Evolutionary conservation across 2,113 vertebrate species (phyloP), one percentile per base, ranked within the genome.

Genomic region (Sylvietta virens): DNA sequence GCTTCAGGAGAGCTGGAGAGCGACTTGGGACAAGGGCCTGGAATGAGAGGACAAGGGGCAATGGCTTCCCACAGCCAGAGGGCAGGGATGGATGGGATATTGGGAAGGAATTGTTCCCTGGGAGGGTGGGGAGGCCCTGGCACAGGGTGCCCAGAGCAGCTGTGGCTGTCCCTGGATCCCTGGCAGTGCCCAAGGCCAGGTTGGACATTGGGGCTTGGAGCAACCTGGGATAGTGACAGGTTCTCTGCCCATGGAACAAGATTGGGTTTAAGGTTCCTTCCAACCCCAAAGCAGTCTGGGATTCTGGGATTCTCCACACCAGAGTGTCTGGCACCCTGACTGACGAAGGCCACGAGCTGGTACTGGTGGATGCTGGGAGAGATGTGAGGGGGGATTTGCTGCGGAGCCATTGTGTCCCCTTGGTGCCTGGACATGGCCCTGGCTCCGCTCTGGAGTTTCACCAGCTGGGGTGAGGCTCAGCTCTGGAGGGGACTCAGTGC

Each of bases 391-490:
- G 39, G 3, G 28, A 21, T 37, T 40, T 50, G 23, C 27, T 58
- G 64, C 53, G 47, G 74, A 51, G 45, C 66, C 16, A 1, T 4
- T 1, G 5, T 30, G 62, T 76, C 24, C 86, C 2, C 51, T 35
- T 2, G 5, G 33, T 33, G 50, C 60, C 45, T 6, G 21, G 2
- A 35, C 31, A 2, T 0, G 14, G 60, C 27, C 26, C 30, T 26
- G 45, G 33, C 4, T 11, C 18, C 0, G 0, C 58, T 51, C 40
- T 4, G 7, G 35, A 50, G 39, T 5, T 3, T 13, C 0, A 0
- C 56, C 12, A 44, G 19, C 23, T 60, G 6, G 1, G 3, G 6
- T 13, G 26, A 4, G 51, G 15, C 47, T 72, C 7, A 3, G 76
- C 57, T 47, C 39, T 23, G 17, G 45, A 70, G 28, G 15, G 15